A percentile compares a stretch with the other conserved stretches of the same genome.
Evolutionary conservation across 2,113 vertebrate genomes (phyloP).

Genomic region (Columbina picui): DNA sequence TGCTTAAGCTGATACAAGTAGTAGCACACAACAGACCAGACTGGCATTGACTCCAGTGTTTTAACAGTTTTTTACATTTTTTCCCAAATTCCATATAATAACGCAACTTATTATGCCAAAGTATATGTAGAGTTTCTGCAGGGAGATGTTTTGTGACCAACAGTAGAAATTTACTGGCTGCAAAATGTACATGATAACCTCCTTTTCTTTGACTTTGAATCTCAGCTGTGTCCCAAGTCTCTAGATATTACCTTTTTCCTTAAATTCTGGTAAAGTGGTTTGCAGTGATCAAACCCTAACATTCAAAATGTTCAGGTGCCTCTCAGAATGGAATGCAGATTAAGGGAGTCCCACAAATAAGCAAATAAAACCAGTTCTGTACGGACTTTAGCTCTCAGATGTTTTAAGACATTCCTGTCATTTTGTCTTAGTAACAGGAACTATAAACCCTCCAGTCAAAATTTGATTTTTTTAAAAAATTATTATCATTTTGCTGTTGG

Average conservation of each 20-base stretch:
- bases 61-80: background rate
- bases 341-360: background rate
- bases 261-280: background rate
- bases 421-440: background rate
- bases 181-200: background rate
- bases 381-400: background rate
- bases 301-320: background rate
- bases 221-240: background rate
- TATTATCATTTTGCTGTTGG: no score
- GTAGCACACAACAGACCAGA: background rate
- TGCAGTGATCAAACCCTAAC: background rate
- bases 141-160: background rate
- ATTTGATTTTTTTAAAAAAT: background rate
- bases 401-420: background rate
- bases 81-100: background rate
- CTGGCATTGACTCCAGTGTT: background rate
- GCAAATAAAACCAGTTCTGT: background rate
- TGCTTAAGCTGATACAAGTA: background rate
- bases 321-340: background rate
- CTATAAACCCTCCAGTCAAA: background rate
- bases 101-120: background rate
- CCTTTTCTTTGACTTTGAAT: background rate
- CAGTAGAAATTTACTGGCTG: background rate
- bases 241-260: background rate
- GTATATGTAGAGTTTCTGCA: background rate